phyloP scores from a whole-genome alignment of 2,888 invertebrate genomes.

The Polylopha cassiicola region DNA sequence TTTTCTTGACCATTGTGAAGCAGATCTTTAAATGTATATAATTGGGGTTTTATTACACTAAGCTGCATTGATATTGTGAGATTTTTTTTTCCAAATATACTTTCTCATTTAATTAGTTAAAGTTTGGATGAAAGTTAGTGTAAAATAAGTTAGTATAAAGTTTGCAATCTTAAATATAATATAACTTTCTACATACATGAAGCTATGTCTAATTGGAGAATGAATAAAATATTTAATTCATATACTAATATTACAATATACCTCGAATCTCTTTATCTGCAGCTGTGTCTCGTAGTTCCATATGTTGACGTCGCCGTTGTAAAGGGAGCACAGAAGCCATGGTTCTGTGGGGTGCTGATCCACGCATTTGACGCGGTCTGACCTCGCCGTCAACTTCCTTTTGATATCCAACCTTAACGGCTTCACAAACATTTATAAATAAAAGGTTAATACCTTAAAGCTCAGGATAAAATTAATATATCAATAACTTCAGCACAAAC shows the following conservation, averaged over 20 bases:
- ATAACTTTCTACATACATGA: not conserved
- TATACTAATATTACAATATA: constrained; percentile 37
- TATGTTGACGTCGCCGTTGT: constrained; percentile 99
- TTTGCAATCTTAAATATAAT: not conserved
- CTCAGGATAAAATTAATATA: constrained; percentile 27
- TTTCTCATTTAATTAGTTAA: too few species aligned
- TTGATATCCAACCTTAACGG: constrained; percentile 98
- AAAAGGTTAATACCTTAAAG: constrained; percentile 26
- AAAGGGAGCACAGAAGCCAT: constrained; percentile 98
- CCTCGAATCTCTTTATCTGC: constrained; percentile 90
- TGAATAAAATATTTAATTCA: not conserved
- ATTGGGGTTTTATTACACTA: too few species aligned
- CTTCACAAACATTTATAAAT: constrained; percentile 72
- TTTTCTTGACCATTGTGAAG: too few species aligned
- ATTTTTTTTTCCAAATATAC: too few species aligned
- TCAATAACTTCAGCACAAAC: constrained; percentile 31
- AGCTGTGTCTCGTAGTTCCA: constrained; percentile 99
- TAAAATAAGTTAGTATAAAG: too few species aligned
- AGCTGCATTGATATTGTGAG: too few species aligned
- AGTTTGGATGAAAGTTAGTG: too few species aligned
- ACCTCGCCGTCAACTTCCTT: constrained; percentile 96
- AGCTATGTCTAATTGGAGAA: constrained; percentile 3
- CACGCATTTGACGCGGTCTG: constrained; percentile 98
- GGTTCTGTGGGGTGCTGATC: constrained; percentile 98
- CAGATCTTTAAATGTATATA: too few species aligned